Conservation (phyloP, 2,113 vertebrate species). For the Noctilio leporinus region DNA sequence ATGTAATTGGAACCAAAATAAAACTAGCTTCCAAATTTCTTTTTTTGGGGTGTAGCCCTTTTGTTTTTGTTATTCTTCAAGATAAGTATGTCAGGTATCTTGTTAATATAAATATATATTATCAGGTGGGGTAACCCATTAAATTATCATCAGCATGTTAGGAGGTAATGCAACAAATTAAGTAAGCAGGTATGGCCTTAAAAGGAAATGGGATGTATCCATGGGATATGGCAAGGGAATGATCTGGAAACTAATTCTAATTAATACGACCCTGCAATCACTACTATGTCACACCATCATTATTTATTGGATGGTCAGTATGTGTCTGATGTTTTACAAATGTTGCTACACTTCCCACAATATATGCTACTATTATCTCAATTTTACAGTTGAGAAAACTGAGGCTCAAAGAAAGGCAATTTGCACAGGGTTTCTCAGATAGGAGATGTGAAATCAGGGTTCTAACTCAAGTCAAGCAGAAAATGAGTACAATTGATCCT, state of each 20-base stretch:
- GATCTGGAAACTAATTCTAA: conserved; percentile 25
- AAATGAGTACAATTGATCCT: background rate
- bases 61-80: background rate
- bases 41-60: background rate
- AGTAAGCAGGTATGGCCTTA: background rate
- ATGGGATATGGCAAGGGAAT: background rate
- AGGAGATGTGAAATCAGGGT: background rate
- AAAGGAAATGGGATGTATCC: background rate
- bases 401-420: background rate
- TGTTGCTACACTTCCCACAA: background rate
- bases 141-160: background rate
- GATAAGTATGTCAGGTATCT: background rate
- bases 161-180: background rate
- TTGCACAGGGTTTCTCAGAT: background rate
- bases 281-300: background rate
- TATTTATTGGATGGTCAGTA: background rate
- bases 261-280: background rate
- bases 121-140: background rate
- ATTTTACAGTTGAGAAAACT: conserved; percentile 6
- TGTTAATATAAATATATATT: background rate
- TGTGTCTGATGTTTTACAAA: background rate
- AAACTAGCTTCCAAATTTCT: background rate
- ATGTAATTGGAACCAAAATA: background rate
- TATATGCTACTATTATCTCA: background rate
- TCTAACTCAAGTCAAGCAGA: background rate